Evolutionary conservation across 2,797 vertebrate genomes (phyloP).

Genomic region (Mormyrus hasselquistii): DNA sequence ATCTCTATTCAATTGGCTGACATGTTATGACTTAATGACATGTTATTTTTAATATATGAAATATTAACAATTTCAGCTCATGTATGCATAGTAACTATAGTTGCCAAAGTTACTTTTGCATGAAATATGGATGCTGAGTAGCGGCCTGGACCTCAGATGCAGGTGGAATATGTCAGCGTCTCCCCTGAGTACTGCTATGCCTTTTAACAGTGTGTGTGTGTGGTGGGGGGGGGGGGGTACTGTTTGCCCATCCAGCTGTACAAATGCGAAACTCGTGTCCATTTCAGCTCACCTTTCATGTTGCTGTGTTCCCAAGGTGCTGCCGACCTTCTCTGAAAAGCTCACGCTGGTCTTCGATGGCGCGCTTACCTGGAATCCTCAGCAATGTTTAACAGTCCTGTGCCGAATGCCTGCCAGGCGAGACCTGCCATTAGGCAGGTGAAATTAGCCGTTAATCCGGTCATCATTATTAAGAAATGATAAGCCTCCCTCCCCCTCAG

Average conservation of each 20-base stretch:
- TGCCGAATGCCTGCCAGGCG: not conserved
- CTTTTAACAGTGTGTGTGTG: not conserved
- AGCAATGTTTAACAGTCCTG: conserved; percentile 1
- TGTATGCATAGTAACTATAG: not conserved
- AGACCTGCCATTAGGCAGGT: not conserved
- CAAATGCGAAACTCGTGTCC: not conserved
- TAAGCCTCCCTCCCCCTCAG: not conserved
- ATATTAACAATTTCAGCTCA: not conserved
- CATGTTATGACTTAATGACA: not conserved
- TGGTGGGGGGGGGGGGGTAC: too few relatives aligned
- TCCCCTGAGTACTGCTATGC: not conserved
- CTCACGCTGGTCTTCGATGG: not conserved
- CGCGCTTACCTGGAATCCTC: not conserved
- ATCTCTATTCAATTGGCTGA: not conserved
- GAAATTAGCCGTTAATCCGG: not conserved
- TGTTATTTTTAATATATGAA: not conserved
- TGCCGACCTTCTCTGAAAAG: not conserved
- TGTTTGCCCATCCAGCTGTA: not conserved
- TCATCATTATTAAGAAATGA: not conserved
- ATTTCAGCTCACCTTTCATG: conserved; percentile 1
- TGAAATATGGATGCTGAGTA: not conserved
- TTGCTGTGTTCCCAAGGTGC: not conserved
- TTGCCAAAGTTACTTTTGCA: not conserved
- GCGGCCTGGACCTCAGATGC: not conserved
- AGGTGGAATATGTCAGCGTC: not conserved